A percentile compares a stretch with the other conserved stretches of the same genome.
Conservation (phyloP, 2,113 vertebrate genomes). For the Erythrocercus mccallii region DNA sequence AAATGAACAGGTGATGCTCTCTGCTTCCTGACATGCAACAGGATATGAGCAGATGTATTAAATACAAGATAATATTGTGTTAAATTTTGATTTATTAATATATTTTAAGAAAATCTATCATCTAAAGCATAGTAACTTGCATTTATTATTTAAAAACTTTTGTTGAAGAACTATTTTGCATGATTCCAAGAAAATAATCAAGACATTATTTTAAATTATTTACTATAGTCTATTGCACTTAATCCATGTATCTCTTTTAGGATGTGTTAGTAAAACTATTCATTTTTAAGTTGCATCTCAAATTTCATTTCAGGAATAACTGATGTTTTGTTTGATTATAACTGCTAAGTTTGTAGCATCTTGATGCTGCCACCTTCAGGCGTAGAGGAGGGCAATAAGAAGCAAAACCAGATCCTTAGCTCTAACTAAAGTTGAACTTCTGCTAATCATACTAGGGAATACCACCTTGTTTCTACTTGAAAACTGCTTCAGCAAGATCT, state of each 20-base stretch:
- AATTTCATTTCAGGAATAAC: neutral
- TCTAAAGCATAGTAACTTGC: neutral
- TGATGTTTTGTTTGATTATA: neutral
- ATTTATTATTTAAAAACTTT: neutral
- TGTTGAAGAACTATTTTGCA: neutral
- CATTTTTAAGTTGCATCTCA: neutral
- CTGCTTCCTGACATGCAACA: neutral
- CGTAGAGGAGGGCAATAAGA: neutral
- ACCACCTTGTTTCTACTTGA: neutral
- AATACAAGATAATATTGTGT: neutral
- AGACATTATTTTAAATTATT: neutral
- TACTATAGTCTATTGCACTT: neutral
- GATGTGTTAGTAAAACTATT: neutral
- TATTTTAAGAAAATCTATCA: neutral
- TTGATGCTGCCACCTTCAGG: conserved; percentile 40
- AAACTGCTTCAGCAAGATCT: neutral
- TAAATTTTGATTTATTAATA: neutral
- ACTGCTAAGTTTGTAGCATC: neutral
- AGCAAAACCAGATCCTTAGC: neutral
- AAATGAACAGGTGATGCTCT: neutral
- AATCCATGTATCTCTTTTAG: neutral
- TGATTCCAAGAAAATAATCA: neutral
- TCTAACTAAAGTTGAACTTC: neutral
- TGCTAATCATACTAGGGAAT: neutral
- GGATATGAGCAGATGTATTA: neutral